A percentile compares a stretch with the other conserved stretches of the same genome.
These are phyloP conservation scores for Hydriomena furcata DNA, from an alignment of 2,888 invertebrate species.

Conservation along the genomic window DNA sequence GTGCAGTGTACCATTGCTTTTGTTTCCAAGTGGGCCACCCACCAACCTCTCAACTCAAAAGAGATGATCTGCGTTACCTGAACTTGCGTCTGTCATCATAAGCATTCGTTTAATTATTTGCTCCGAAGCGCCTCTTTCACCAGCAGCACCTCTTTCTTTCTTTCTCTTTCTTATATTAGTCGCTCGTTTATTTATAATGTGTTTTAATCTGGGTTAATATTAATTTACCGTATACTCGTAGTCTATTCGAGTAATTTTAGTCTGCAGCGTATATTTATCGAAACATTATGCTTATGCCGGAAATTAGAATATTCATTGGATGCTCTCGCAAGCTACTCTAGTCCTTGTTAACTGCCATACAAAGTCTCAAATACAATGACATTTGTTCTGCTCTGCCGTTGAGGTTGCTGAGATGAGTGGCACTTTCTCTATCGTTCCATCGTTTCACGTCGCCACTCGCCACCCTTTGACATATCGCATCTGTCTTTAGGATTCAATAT, in stretches of 20 bases:
- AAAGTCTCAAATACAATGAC: background rate
- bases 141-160: background rate
- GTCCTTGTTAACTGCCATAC: background rate
- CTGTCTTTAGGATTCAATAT: background rate
- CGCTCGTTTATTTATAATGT: background rate
- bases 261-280: conserved; percentile 8
- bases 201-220: conserved; percentile 9
- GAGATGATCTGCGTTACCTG: too few species aligned
- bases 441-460: background rate
- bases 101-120: background rate
- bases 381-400: background rate
- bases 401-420: background rate
- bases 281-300: background rate
- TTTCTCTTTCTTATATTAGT: background rate
- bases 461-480: conserved; percentile 8
- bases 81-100: too few species aligned
- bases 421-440: conserved; percentile 13
- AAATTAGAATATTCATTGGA: conserved; percentile 20
- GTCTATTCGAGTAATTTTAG: conserved; percentile 15
- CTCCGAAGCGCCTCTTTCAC: background rate
- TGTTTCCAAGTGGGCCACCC: too few species aligned
- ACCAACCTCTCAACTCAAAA: too few species aligned
- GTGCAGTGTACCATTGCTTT: too few species aligned
- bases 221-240: conserved; percentile 18
- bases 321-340: background rate